phyloP scores from a whole-genome alignment of 2,113 vertebrate genomes.

The Gadus chalcogrammus region DNA sequence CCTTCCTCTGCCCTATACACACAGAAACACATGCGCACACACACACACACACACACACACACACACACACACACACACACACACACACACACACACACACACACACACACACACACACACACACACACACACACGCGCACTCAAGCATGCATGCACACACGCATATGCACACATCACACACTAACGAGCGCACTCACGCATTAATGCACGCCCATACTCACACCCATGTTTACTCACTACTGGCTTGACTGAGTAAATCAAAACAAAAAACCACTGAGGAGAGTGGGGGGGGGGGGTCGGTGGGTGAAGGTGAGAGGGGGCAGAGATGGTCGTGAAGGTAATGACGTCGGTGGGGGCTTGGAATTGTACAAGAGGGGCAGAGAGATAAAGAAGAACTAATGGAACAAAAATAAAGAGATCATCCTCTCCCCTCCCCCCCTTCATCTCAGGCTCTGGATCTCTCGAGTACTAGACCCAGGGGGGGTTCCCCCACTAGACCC shows the following conservation, averaged over 20 bases:
- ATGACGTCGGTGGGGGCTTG: background rate
- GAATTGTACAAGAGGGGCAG: background rate
- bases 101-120: background rate
- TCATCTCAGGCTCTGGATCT: constrained; percentile 4
- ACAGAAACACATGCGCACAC: background rate
- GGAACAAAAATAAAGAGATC: no score
- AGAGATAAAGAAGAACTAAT: background rate
- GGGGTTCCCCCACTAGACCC: constrained; percentile 77
- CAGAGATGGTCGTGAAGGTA: background rate
- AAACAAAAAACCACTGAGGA: constrained; percentile 37
- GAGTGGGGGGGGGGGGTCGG: constrained; percentile 27
- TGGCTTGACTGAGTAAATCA: no score
- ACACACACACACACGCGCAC: no score
- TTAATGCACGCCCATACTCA: no score
- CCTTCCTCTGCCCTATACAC: constrained; percentile 28
- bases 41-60: no score
- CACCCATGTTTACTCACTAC: no score
- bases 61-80: no score
- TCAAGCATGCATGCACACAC: no score
- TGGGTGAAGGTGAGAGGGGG: constrained; percentile 31
- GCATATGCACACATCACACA: background rate
- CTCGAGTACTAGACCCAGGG: constrained; percentile 81
- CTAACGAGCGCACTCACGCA: no score
- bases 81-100: background rate
- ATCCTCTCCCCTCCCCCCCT: constrained; percentile 3